Conservation (phyloP, 1,140 invertebrate species). For the Pomacea maculata region DNA sequence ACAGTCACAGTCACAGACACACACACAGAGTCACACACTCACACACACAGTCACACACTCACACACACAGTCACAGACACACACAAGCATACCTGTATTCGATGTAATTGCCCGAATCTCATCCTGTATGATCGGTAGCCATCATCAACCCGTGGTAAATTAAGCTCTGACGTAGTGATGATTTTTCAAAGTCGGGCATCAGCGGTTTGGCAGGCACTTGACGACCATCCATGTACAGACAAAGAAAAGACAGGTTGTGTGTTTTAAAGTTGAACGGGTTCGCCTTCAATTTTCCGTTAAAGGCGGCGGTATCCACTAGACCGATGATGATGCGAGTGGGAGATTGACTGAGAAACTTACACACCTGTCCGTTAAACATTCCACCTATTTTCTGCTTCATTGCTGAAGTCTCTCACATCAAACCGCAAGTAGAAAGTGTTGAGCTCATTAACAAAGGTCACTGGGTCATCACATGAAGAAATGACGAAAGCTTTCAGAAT, state of each 20-base stretch:
- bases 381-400: too few species aligned
- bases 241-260: not conserved
- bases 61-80: too few species aligned
- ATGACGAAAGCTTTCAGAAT: too few species aligned
- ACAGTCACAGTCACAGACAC: too few species aligned
- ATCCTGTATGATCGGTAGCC: not conserved
- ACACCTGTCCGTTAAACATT: too few species aligned
- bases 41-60: too few species aligned
- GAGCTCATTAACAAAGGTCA: too few species aligned
- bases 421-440: too few species aligned
- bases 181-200: not conserved
- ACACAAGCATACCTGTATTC: not conserved
- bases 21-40: too few species aligned
- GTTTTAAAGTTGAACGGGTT: slow-evolving; percentile 8
- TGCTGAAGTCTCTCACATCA: too few species aligned
- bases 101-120: slow-evolving; percentile 3
- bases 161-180: not conserved
- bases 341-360: slow-evolving; percentile 1
- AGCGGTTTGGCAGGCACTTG: slow-evolving; percentile 14
- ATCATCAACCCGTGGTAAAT: not conserved
- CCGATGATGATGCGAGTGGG: not conserved
- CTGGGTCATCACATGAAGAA: too few species aligned
- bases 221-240: slow-evolving; percentile 3
- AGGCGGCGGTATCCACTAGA: slow-evolving; percentile 1
- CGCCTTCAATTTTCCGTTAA: not conserved